phyloP scores from a whole-genome alignment of 2,797 vertebrate genomes.

The Xerus rutilus region DNA sequence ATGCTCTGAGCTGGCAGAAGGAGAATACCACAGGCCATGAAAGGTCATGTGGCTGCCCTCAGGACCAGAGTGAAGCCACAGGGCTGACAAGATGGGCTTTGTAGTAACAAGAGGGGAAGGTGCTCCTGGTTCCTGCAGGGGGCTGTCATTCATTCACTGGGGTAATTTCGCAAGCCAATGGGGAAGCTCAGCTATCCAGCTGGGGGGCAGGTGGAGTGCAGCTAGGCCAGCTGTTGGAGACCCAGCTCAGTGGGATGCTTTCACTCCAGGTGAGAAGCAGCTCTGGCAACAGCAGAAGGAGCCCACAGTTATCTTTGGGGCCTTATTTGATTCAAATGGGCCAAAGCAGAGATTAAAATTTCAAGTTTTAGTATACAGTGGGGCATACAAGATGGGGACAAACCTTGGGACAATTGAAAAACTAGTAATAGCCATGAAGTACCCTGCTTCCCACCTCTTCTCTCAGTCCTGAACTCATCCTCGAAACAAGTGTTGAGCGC shows the following conservation, averaged over 20 bases:
- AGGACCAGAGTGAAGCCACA: not conserved
- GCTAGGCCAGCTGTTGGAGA: not conserved
- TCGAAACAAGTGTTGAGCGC: not conserved
- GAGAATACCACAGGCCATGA: fast-evolving
- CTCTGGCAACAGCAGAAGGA: not conserved
- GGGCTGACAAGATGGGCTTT: not conserved
- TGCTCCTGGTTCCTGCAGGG: not conserved
- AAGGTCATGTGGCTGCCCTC: not conserved
- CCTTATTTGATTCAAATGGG: not conserved
- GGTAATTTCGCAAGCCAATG: not conserved
- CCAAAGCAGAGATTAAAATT: not conserved
- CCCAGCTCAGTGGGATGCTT: too few species aligned
- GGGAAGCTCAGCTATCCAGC: not conserved
- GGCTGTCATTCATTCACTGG: not conserved
- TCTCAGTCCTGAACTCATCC: not conserved
- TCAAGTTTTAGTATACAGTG: not conserved
- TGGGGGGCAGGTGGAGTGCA: not conserved
- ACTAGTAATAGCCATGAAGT: not conserved
- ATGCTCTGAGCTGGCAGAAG: not conserved
- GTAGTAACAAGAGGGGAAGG: not conserved
- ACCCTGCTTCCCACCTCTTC: not conserved
- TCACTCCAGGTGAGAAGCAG: fast-evolving
- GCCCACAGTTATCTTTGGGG: not conserved
- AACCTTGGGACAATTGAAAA: not conserved
- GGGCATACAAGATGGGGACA: not conserved